A percentile compares a stretch with the other conserved stretches of the same genome.
Conservation (phyloP, 2,797 vertebrate species). For the Coluber constrictor region DNA sequence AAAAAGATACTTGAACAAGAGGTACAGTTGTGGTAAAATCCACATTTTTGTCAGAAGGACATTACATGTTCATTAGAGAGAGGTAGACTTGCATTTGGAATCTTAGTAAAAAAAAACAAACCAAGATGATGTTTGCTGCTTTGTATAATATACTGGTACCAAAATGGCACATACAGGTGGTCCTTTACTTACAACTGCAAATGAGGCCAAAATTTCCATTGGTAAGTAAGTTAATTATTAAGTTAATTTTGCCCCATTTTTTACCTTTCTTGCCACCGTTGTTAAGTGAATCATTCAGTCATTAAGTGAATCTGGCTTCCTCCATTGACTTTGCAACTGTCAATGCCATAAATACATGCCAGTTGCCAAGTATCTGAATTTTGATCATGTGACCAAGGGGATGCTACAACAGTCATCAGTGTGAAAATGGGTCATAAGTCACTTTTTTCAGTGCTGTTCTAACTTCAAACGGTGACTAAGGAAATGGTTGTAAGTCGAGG, state of each 20-base stretch:
- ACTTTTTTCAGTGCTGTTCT: neutral
- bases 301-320: neutral
- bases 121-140: neutral
- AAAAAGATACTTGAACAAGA: constrained; percentile 57
- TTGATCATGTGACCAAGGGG: neutral
- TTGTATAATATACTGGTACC: neutral
- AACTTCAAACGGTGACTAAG: neutral
- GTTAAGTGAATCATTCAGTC: neutral
- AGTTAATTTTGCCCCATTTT: neutral
- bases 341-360: neutral
- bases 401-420: neutral
- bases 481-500: neutral
- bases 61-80: neutral
- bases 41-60: neutral
- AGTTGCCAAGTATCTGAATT: neutral
- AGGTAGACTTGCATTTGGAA: neutral
- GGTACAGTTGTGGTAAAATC: constrained; percentile 33
- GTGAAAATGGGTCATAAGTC: neutral
- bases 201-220: neutral
- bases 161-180: neutral
- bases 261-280: neutral
- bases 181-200: neutral
- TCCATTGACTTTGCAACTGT: neutral
- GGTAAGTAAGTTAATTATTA: neutral
- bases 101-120: neutral